These are phyloP conservation scores for Irena cyanogastra DNA, from an alignment of 2,113 vertebrate genomes.

Conservation along the genomic window DNA sequence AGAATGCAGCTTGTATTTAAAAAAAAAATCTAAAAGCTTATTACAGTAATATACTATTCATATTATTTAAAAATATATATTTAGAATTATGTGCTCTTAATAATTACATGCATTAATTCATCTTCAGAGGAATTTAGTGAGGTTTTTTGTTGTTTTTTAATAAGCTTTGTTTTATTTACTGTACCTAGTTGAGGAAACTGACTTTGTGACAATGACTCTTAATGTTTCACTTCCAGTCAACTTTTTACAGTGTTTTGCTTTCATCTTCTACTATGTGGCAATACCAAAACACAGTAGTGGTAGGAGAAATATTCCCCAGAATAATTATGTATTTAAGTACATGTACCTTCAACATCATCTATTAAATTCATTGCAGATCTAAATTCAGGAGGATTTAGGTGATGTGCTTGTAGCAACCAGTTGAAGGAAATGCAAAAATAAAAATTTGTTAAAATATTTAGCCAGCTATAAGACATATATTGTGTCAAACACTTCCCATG, in stretches of 20 bases:
- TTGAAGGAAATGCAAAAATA: neutral
- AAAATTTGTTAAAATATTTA: neutral
- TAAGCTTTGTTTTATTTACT: neutral
- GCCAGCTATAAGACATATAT: neutral
- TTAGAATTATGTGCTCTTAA: neutral
- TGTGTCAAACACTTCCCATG: neutral
- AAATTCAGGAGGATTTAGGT: neutral
- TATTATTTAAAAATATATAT: too few relatives aligned
- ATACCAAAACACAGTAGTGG: fast-evolving
- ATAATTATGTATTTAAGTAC: neutral
- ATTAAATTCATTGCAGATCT: neutral
- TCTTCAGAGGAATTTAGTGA: neutral
- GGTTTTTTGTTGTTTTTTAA: fast-evolving
- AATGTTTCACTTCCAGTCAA: neutral
- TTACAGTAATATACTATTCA: neutral
- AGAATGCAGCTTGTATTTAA: neutral
- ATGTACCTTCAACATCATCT: fast-evolving
- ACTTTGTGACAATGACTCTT: neutral
- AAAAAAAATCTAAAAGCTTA: neutral
- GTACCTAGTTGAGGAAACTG: neutral
- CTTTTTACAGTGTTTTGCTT: neutral
- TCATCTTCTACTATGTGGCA: neutral
- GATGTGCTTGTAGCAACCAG: neutral
- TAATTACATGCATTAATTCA: neutral
- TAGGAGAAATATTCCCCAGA: neutral